Evolutionary conservation across 1,140 invertebrate genomes (phyloP).

Genomic region (Cardiocondyla obscurior): DNA sequence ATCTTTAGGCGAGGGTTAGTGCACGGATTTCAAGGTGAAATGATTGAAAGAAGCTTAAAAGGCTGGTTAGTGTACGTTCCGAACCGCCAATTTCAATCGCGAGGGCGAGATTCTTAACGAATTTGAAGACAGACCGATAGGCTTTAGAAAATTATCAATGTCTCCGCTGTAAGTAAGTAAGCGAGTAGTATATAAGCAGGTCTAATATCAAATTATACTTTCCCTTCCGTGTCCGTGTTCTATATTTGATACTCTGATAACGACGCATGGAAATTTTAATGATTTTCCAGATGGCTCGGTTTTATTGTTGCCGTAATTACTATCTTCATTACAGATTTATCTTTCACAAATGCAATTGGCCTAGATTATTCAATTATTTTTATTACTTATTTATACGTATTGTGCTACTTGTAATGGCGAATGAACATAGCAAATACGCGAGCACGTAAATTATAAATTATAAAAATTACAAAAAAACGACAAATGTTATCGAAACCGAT

Average conservation of each 20-base stretch:
- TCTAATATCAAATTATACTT: constrained; percentile 39
- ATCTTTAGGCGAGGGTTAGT: constrained; percentile 13
- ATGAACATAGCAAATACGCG: not conserved
- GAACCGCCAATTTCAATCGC: not conserved
- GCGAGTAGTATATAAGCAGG: not conserved
- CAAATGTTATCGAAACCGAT: not conserved
- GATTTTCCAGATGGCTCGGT: not conserved
- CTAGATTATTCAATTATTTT: not conserved
- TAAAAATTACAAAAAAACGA: not conserved
- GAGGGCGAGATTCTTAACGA: too few species aligned
- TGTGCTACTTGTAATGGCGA: not conserved
- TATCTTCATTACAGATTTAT: constrained; percentile 5
- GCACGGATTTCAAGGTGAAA: constrained; percentile 4
- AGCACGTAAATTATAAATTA: too few species aligned
- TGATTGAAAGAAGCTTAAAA: constrained; percentile 15
- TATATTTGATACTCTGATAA: not conserved
- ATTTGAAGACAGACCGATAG: not conserved
- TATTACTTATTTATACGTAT: not conserved
- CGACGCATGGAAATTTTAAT: not conserved
- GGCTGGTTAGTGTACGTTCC: not conserved
- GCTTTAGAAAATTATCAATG: too few species aligned
- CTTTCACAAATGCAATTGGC: not conserved
- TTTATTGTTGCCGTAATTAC: not conserved
- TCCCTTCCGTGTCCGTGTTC: not conserved
- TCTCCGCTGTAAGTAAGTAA: constrained; percentile 39